Evolutionary conservation across 2,797 vertebrate species (phyloP).

Genomic region (Erpetoichthys calabaricus): DNA sequence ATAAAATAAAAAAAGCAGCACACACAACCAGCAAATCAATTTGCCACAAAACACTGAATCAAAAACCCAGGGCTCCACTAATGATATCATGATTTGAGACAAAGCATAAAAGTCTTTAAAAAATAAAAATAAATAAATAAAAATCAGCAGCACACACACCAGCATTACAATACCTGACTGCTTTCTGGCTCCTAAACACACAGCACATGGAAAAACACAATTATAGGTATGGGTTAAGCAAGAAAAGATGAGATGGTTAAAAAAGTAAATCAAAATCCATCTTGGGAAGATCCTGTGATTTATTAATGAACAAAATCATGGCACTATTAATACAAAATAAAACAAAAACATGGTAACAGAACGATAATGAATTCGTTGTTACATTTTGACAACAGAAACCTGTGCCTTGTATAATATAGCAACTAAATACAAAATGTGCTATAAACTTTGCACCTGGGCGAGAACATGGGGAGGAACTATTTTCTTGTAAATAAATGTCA

Average conservation of each 20-base stretch:
- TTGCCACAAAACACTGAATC: conserved; percentile 44
- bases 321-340: no score
- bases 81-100: conserved; percentile 16
- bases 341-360: no score
- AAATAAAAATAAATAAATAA: conserved; percentile 6
- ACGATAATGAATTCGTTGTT: no score
- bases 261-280: no score
- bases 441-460: no score
- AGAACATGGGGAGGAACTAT: no score
- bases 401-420: no score
- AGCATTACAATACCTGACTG: conserved; percentile 71
- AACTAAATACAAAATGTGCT: no score
- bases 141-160: conserved; percentile 44
- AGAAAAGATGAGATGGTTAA: not conserved
- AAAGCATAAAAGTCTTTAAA: conserved; percentile 13
- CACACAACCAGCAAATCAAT: conserved; percentile 32
- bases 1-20: conserved; percentile 11
- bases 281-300: no score
- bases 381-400: no score
- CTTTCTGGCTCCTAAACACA: conserved; percentile 77
- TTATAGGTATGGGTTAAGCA: conserved; percentile 48
- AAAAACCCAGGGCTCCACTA: conserved; percentile 41
- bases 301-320: no score
- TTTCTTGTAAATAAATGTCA: no score
- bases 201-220: conserved; percentile 64